Conservation (phyloP, 2,888 invertebrate species). For the Limnephilus auricula region DNA sequence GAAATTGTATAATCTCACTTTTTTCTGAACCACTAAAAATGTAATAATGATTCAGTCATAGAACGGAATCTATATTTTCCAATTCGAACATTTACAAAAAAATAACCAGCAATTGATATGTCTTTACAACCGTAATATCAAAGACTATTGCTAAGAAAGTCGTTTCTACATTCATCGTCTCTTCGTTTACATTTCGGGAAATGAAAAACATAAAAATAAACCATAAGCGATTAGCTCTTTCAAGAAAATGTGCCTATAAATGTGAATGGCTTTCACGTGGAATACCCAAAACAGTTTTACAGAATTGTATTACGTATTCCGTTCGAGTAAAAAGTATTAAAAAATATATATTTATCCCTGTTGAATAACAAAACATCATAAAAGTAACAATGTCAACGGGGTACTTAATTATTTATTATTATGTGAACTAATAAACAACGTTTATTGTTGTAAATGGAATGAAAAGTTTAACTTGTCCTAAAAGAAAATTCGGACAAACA, state of each 20-base stretch:
- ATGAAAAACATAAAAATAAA: constrained; percentile 8
- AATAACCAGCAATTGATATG: background rate
- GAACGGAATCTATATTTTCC: background rate
- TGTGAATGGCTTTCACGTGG: constrained; percentile 24
- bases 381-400: constrained; percentile 39
- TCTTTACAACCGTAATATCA: background rate
- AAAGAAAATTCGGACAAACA: constrained; percentile 24
- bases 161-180: background rate
- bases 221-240: constrained; percentile 29
- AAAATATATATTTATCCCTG: constrained; percentile 5
- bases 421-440: constrained; percentile 49
- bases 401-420: constrained; percentile 56
- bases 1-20: background rate
- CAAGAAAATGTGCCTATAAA: constrained; percentile 29
- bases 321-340: constrained; percentile 6
- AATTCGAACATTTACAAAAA: background rate
- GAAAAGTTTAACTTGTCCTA: constrained; percentile 17
- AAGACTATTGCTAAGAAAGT: background rate
- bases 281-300: constrained; percentile 20
- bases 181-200: background rate
- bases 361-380: constrained; percentile 35
- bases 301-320: constrained; percentile 17
- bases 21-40: background rate
- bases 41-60: background rate
- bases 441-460: constrained; percentile 41